phyloP scores from a whole-genome alignment of 2,113 vertebrate species.

The Orientallactaga bullata region DNA sequence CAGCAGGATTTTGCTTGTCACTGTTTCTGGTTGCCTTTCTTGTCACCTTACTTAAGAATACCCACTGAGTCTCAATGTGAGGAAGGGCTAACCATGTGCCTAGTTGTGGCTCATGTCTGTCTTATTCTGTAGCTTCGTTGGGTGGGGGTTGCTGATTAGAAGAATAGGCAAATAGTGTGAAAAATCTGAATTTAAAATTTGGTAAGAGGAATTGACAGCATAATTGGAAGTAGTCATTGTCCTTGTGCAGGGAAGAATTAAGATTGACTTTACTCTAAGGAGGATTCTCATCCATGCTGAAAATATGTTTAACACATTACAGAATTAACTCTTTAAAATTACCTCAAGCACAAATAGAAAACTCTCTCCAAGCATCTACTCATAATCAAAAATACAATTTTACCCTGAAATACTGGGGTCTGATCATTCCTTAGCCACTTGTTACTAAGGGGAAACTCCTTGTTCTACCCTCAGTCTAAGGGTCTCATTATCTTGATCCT shows the following conservation, averaged over 20 bases:
- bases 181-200: conserved; percentile 25
- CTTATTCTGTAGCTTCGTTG: background rate
- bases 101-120: background rate
- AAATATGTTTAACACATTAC: background rate
- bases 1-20: background rate
- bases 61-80: background rate
- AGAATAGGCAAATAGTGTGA: background rate
- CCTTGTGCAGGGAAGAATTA: background rate
- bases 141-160: background rate
- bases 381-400: background rate
- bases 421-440: background rate
- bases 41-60: conserved; percentile 6
- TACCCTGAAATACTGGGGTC: background rate
- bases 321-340: background rate
- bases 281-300: background rate
- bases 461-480: background rate
- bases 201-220: background rate
- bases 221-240: background rate
- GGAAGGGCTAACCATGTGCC: background rate
- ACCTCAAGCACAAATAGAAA: background rate
- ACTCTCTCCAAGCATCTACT: background rate
- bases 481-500: background rate
- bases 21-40: background rate
- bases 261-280: background rate
- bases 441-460: background rate